These are phyloP conservation scores for Panthera leo DNA, from an alignment of 2,113 vertebrate genomes.

Conservation along the genomic window DNA sequence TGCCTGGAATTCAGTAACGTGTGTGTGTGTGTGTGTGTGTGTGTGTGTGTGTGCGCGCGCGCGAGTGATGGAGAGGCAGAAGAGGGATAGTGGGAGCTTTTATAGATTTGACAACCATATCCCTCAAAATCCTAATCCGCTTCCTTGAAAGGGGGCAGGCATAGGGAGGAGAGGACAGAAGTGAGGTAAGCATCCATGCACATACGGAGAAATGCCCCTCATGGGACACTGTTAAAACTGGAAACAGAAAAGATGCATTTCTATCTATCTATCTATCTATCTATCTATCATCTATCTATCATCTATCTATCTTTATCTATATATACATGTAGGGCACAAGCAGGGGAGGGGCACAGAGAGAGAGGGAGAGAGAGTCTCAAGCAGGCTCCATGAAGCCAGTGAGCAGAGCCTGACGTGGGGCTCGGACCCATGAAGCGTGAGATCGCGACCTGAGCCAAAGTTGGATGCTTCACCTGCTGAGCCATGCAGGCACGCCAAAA, in stretches of 20 bases:
- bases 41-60: background rate
- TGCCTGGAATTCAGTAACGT: background rate
- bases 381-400: no score
- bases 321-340: no score
- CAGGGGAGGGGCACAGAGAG: no score
- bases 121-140: background rate
- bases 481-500: no score
- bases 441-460: no score
- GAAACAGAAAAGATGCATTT: background rate
- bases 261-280: no score
- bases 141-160: fast-evolving
- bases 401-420: no score
- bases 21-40: background rate
- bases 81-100: background rate
- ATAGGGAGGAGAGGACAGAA: fast-evolving
- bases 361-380: no score
- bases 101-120: background rate
- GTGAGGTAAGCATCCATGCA: fast-evolving
- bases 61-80: background rate
- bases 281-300: no score
- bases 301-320: no score
- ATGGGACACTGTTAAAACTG: background rate
- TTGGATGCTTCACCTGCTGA: no score
- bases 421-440: no score
- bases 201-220: background rate